phyloP scores from a whole-genome alignment of 1,140 invertebrate genomes.

The Papilio polyxenes region DNA sequence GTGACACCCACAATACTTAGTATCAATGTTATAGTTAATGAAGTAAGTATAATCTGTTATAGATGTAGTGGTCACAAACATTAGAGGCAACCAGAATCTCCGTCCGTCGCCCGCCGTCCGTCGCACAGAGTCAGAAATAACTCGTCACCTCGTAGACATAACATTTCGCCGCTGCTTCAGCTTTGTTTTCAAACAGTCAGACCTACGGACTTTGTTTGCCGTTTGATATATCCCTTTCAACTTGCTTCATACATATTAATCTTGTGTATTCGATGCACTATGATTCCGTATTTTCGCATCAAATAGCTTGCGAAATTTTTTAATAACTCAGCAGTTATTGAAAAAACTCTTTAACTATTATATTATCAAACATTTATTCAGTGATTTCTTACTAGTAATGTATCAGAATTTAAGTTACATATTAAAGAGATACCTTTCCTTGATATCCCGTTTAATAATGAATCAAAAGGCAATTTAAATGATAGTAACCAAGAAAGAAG shows the following conservation, averaged over 20 bases:
- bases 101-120: neutral
- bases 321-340: neutral
- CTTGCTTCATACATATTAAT: neutral
- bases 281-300: neutral
- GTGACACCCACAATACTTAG: too few species aligned
- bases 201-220: neutral
- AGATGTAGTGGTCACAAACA: constrained; percentile 12
- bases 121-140: constrained; percentile 35
- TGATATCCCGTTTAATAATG: too few species aligned
- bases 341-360: neutral
- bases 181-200: constrained; percentile 41
- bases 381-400: too few species aligned
- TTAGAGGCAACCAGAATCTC: neutral
- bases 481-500: too few species aligned
- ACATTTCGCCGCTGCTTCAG: constrained; percentile 40
- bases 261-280: neutral
- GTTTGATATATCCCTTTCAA: neutral
- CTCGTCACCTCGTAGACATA: constrained; percentile 42
- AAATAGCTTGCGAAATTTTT: neutral
- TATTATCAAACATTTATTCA: too few species aligned
- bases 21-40: neutral
- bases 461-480: too few species aligned
- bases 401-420: too few species aligned
- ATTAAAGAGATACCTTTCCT: too few species aligned
- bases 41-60: neutral